Evolutionary conservation across 1,140 invertebrate genomes (phyloP), one percentile per base, ranked within the genome.

Genomic region (Apis florea): DNA sequence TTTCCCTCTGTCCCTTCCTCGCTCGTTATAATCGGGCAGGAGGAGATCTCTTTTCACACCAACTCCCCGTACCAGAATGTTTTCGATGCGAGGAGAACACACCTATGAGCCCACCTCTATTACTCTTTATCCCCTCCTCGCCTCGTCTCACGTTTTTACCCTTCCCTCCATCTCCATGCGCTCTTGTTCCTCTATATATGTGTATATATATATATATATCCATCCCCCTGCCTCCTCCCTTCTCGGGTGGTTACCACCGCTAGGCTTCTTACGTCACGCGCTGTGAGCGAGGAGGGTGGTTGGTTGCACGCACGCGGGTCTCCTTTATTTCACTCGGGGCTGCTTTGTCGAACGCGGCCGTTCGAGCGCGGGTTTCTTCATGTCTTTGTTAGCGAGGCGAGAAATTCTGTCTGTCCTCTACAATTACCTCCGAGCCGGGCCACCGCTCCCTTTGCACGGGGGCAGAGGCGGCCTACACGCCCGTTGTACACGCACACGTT

Each of bases 351-450:
- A 89, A 86, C 80, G 85, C 72, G 66, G 80, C 79, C 85, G 86
- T 83, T 89, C 86, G 85, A 91, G 90, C 90, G 89, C 90, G 89
- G 90, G 88, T 92, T 91, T 88, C 90, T 91, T 90, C 89, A 83
- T 86, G 91, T 92, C 92, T 93, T 93, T 93, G 92, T 93, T 93
- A 90, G 88, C 88, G 88, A 92, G 92, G 92, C 92, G 92, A 92
- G 92, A 93, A 92, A 92, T 91, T 92, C 91, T 91, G 90, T 88
- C 92, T 89, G 90, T 92, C 91, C 90, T 91, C 83, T 89, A 92
- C 91, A 92, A 93, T 93, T 92, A 92, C 80, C 79, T 40, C 31
- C 74, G 74, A 79, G 79, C 61, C 76, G 75, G 83, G 70, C 78
- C 83, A 79, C 85, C 69, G 6, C 21, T 40, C 68, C n/a, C 51